phyloP scores from a whole-genome alignment of 1,140 invertebrate species.

The Drosophila lowei region DNA sequence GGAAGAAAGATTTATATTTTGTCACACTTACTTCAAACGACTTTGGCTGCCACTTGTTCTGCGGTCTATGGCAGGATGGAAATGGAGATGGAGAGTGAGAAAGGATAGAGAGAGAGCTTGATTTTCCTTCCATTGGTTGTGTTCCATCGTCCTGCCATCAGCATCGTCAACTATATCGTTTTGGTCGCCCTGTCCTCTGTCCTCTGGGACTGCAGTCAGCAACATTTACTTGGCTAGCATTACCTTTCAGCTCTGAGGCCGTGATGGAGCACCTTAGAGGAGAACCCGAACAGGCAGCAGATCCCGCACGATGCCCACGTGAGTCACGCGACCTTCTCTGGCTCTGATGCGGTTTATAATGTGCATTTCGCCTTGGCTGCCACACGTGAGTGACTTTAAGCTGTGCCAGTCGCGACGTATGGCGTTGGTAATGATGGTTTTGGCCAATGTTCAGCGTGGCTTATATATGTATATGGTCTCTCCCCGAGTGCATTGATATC shows the following conservation, averaged over 20 bases:
- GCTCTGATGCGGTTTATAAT: constrained; percentile 29
- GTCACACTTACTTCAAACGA: constrained; percentile 61
- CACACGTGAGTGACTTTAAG: constrained; percentile 67
- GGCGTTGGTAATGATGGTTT: constrained; percentile 67
- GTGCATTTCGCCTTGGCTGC: constrained; percentile 37
- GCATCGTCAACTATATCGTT: constrained; percentile 43
- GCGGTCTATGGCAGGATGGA: constrained; percentile 33
- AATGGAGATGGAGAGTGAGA: no score
- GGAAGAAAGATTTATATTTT: constrained; percentile 64
- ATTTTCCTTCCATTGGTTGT: constrained; percentile 58
- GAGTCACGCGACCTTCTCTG: constrained; percentile 42
- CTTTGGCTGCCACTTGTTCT: constrained; percentile 61
- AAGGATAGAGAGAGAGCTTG: constrained; percentile 23
- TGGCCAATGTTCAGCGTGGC: constrained; percentile 43
- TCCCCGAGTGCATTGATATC: constrained; percentile 22
- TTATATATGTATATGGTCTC: constrained; percentile 23
- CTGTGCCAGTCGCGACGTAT: constrained; percentile 52
- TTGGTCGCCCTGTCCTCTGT: constrained; percentile 18
- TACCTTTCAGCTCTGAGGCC: constrained; percentile 40
- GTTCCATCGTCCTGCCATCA: constrained; percentile 57
- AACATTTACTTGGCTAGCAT: constrained; percentile 67
- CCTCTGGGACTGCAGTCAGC: constrained; percentile 59
- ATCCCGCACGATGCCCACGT: constrained; percentile 3
- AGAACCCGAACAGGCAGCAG: no score
- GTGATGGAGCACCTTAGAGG: constrained; percentile 13